Evolutionary conservation across 2,888 invertebrate genomes (phyloP), one percentile per base, ranked within the genome.

Genomic region (Amiota communis): DNA sequence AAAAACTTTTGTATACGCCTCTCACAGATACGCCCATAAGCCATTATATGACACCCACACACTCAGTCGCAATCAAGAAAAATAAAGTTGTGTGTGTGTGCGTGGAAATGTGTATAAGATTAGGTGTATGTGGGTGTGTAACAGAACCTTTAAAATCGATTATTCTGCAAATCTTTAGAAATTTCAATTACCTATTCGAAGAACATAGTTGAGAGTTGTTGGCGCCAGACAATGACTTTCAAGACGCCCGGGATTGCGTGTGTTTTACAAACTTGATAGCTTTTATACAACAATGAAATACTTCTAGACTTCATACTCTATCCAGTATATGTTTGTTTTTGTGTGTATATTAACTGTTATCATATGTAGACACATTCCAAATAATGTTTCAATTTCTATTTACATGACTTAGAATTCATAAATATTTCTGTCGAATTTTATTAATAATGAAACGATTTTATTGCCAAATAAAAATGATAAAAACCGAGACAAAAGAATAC

Each of bases 361-460:
- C 81, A 51, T 75, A 78, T 79, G 75, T 71, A 72, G 77, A 76
- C 80, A 78, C 73, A n/a, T 63, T 73, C n/a, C n/a, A n/a, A n/a
- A n/a, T n/a, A n/a, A n/a, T n/a, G n/a, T n/a, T n/a, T n/a, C 72
- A 79, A 51, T 69, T 10, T 13, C 20, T 20, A 59, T 17, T 20
- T 36, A 36, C 6, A 36, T 6, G 2, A 36, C 3, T 36, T 36
- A 4, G 36, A 36, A 36, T 36, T 6, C 36, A 1, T 23, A 23
- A 23, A 23, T 23, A 3, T n/a, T n/a, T n/a, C n/a, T n/a, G n/a
- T n/a, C n/a, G n/a, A 23, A 23, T 23, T 65, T n/a, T 15, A 73
- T 81, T 84, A 83, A 83, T 82, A 79, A 81, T 82, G 79, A 84
- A 84, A 84, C 76, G 82, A 72, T 82, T 83, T 82, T 84, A 84